Conservation (phyloP, 2,797 vertebrate genomes). For the Antennarius maculatus region DNA sequence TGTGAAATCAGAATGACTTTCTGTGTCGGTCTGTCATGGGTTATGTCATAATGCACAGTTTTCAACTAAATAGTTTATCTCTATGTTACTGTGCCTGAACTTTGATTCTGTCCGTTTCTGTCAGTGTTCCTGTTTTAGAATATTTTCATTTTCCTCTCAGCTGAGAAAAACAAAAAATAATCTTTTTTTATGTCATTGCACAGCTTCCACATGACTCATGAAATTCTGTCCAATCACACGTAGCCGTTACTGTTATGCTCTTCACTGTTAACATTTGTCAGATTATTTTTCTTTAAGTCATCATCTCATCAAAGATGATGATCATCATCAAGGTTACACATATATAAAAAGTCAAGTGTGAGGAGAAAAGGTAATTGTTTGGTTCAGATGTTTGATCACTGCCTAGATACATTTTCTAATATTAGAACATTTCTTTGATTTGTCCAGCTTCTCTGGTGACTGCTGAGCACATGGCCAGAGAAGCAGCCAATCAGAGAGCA, state of each 20-base stretch:
- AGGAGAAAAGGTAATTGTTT: conserved; percentile 58
- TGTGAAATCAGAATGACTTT: background rate
- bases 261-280: conserved; percentile 20
- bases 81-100: background rate
- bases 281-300: conserved; percentile 11
- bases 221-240: conserved; percentile 49
- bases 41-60: background rate
- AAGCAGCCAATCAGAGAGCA: conserved; percentile 75
- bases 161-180: conserved; percentile 34
- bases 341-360: conserved; percentile 30
- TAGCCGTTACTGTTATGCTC: conserved; percentile 33
- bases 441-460: conserved; percentile 83
- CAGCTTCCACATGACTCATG: conserved; percentile 51
- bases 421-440: conserved; percentile 88
- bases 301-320: conserved; percentile 7
- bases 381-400: conserved; percentile 77
- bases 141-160: conserved; percentile 21
- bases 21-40: no score
- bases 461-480: conserved; percentile 79
- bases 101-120: background rate
- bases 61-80: background rate
- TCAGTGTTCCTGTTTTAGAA: background rate
- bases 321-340: conserved; percentile 2
- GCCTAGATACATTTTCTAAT: conserved; percentile 88
- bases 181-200: conserved; percentile 49